These are phyloP conservation scores for Notoglanidium macrostoma DNA, from an alignment of 2,797 vertebrate genomes.

Conservation along the genomic window DNA sequence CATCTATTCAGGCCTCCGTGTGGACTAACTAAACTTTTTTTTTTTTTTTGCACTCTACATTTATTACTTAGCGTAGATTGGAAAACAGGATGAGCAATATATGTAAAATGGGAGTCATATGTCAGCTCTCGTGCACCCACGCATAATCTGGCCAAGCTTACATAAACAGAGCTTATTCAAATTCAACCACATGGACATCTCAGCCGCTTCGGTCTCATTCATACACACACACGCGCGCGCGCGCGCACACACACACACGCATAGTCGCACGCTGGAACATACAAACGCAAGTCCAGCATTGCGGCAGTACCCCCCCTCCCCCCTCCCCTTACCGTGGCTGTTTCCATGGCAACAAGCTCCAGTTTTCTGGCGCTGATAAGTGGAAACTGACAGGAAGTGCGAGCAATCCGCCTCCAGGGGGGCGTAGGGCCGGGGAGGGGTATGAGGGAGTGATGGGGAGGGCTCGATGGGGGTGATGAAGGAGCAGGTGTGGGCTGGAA, in stretches of 20 bases:
- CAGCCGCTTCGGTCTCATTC: constrained; percentile 23
- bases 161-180: constrained; percentile 39
- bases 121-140: constrained; percentile 22
- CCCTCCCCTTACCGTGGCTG: constrained; percentile 68
- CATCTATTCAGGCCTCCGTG: background rate
- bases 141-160: constrained; percentile 18
- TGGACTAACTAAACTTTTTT: constrained; percentile 11
- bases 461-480: constrained; percentile 39
- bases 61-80: background rate
- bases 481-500: constrained; percentile 51
- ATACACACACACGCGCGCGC: constrained; percentile 28
- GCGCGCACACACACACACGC: background rate
- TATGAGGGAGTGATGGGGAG: constrained; percentile 29
- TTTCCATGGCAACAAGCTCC: constrained; percentile 82
- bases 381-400: constrained; percentile 77
- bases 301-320: constrained; percentile 70
- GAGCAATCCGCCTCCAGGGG: constrained; percentile 67
- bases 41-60: background rate
- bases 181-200: constrained; percentile 40
- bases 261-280: constrained; percentile 35
- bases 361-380: constrained; percentile 76
- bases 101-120: constrained; percentile 19
- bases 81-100: constrained; percentile 27
- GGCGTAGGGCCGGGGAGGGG: constrained; percentile 43
- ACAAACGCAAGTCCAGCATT: constrained; percentile 71